Evolutionary conservation across 2,797 vertebrate species (phyloP), one percentile per base, ranked within the genome.

Genomic region (Acestrorhynchus altus): DNA sequence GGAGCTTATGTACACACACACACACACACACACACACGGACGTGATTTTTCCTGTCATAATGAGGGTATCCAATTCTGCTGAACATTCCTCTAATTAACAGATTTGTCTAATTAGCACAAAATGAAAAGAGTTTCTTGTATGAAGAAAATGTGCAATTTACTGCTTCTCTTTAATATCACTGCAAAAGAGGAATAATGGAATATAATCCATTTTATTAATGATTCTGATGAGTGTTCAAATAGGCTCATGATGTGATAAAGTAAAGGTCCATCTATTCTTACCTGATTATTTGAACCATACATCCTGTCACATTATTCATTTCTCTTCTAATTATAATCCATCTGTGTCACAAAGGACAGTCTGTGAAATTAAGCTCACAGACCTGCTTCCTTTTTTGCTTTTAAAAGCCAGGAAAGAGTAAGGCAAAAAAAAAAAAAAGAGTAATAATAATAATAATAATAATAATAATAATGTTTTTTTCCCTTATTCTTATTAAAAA

Each of bases 221-320:
- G 92, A 93, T 90, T 88, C 68, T 75, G 69, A 79, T 26, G 72
- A 71, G 63, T 40, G 51, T 52, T 83, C 79, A 78, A 83, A 89
- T 91, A 92, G 91, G 90, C 87, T 91, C 90, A 89, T 86, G 85
- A 84, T 89, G 90, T 65, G 63, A 44, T 57, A 24, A 24, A 26
- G 24, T 57, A 57, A 57, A 39, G 44, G 89, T 90, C 88, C 86
- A 89, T 92, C 91, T 93, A 93, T 93, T 93, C 93, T 93, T 92
- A 93, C 89, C 86, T 89, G 88, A 93, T 91, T 86, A 89, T 93
- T 90, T 87, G 83, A 88, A 86, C 87, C 87, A 87, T 90, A 88
- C 90, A 91, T 90, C 89, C 89, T 81, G 83, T 90, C 91, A 92
- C 89, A 93, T 93, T 90, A 87, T 91, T 92, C 89, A 92, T 81